Percentiles rank a stretch among this genome's conserved stretches.
These are phyloP conservation scores for Sebastes reedi DNA, from an alignment of 2,797 vertebrate genomes.

Conservation along the genomic window DNA sequence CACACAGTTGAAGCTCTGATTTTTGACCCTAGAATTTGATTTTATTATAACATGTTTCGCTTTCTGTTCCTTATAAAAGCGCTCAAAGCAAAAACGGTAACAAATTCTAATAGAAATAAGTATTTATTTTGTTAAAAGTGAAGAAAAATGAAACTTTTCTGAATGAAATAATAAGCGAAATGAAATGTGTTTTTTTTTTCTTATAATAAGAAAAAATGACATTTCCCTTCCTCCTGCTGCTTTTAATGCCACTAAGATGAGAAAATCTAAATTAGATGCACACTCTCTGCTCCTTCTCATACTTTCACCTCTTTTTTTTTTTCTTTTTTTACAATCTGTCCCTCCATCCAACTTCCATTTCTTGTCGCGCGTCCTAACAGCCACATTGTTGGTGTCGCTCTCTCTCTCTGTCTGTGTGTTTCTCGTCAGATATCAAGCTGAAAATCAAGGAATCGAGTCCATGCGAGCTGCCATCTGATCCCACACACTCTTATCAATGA, in stretches of 20 bases:
- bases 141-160: slow-evolving; percentile 51
- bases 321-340: slow-evolving; percentile 9
- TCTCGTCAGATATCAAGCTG: slow-evolving; percentile 86
- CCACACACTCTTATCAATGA: slow-evolving; percentile 94
- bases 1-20: slow-evolving; percentile 24
- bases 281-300: slow-evolving; percentile 30
- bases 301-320: slow-evolving; percentile 8
- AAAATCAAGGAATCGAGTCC: slow-evolving; percentile 93
- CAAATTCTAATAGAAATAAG: neutral
- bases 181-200: slow-evolving; percentile 18
- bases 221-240: slow-evolving; percentile 24
- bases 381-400: slow-evolving; percentile 69
- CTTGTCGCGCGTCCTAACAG: slow-evolving; percentile 60
- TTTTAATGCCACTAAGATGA: slow-evolving; percentile 39
- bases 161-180: slow-evolving; percentile 10
- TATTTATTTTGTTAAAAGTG: neutral
- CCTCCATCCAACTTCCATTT: slow-evolving; percentile 47
- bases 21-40: slow-evolving; percentile 30
- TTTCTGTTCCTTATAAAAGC: neutral
- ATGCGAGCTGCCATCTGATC: slow-evolving; percentile 98
- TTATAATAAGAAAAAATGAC: slow-evolving; percentile 14
- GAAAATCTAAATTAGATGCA: slow-evolving; percentile 53
- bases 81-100: slow-evolving; percentile 7
- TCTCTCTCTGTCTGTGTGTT: slow-evolving; percentile 84
- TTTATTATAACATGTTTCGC: slow-evolving; percentile 27